phyloP scores from a whole-genome alignment of 35 echinoderm and acorn worm genomes.

The Strongylocentrotus purpuratus region DNA sequence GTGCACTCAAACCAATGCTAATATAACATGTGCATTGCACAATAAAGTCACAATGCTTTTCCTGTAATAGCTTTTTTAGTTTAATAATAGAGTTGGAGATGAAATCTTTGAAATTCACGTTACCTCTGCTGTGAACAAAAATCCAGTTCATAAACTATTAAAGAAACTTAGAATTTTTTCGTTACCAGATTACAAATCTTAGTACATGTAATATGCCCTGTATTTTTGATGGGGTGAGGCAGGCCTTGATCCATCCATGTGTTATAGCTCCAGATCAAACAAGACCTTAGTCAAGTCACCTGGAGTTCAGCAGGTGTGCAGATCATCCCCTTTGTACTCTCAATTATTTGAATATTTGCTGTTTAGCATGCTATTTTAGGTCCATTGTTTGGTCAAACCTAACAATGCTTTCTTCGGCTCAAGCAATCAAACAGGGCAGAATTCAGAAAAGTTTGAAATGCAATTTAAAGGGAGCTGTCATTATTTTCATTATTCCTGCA shows the following conservation, averaged over 20 bases:
- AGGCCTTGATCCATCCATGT: not conserved
- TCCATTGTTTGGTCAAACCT: slow-evolving; percentile 11
- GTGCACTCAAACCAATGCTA: not conserved
- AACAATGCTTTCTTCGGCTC: not conserved
- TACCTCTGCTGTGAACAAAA: no score
- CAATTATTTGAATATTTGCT: slow-evolving; percentile 13
- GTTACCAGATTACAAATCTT: not conserved
- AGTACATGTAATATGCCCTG: not conserved
- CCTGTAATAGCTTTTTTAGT: no score
- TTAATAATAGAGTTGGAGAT: no score
- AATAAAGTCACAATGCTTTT: not conserved
- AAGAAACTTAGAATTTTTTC: no score
- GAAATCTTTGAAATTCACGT: no score
- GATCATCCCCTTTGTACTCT: slow-evolving; percentile 1
- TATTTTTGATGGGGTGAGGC: not conserved
- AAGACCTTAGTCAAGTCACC: not conserved
- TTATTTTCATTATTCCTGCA: not conserved
- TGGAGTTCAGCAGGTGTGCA: slow-evolving; percentile 7
- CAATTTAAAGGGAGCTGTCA: not conserved
- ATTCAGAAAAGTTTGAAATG: not conserved
- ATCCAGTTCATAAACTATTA: no score
- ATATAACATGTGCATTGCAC: not conserved
- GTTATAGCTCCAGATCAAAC: not conserved
- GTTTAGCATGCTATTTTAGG: slow-evolving; percentile 17
- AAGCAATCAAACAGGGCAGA: not conserved